Evolutionary conservation across 2,888 invertebrate genomes (phyloP).

Genomic region (Calameuta filiformis): DNA sequence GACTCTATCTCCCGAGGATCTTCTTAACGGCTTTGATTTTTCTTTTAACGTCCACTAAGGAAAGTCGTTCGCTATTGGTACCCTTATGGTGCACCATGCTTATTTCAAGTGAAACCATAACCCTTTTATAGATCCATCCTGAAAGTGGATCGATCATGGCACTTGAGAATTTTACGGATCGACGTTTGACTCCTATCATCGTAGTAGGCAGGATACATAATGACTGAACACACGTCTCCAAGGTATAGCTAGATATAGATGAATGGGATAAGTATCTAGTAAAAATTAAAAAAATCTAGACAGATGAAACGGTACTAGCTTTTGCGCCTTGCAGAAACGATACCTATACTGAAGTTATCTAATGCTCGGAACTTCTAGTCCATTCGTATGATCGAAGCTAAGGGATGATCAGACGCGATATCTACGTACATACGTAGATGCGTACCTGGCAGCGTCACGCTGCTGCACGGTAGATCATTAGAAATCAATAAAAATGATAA

Average conservation of each 20-base stretch:
- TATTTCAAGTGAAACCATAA: background rate
- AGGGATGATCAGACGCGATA: background rate
- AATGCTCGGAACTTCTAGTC: background rate
- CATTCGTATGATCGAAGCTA: background rate
- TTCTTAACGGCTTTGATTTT: background rate
- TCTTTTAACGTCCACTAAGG: background rate
- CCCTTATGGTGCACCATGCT: background rate
- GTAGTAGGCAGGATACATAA: background rate
- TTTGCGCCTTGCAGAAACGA: background rate
- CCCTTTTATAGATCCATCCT: background rate
- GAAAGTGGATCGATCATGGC: background rate
- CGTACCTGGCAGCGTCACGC: constrained; percentile 1
- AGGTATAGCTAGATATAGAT: background rate
- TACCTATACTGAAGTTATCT: background rate
- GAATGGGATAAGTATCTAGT: background rate
- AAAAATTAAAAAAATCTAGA: background rate
- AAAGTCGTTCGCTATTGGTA: background rate
- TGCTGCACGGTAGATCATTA: constrained; percentile 11
- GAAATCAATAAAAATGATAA: constrained; percentile 21
- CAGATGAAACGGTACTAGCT: background rate
- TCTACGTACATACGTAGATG: background rate
- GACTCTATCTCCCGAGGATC: background rate
- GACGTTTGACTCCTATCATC: background rate
- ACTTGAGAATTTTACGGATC: background rate
- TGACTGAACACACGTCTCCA: background rate